phyloP scores from a whole-genome alignment of 2,888 invertebrate species.

The Thalpophila matura region DNA sequence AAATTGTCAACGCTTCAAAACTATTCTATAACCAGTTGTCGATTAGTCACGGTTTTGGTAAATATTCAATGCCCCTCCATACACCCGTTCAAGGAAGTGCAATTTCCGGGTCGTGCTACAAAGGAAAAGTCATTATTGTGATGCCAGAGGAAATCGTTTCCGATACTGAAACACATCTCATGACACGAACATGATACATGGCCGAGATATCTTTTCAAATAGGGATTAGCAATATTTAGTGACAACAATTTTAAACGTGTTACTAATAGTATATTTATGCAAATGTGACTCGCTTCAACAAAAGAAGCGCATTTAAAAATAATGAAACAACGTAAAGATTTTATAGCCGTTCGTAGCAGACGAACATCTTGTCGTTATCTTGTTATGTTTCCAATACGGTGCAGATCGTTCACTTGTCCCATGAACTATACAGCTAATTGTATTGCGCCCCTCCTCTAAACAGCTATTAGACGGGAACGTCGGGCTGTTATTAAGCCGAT shows the following conservation, averaged over 20 bases:
- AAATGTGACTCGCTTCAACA: slow-evolving; percentile 8
- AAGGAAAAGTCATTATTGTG: slow-evolving; percentile 65
- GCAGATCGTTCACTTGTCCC: slow-evolving; percentile 40
- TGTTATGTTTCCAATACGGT: slow-evolving; percentile 33
- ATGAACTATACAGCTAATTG: slow-evolving; percentile 66
- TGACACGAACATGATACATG: slow-evolving; percentile 29
- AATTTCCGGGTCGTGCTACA: slow-evolving; percentile 68
- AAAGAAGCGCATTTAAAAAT: slow-evolving; percentile 1
- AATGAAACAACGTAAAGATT: slow-evolving; percentile 4
- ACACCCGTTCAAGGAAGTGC: slow-evolving; percentile 66
- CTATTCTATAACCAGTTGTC: slow-evolving; percentile 46
- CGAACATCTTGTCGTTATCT: slow-evolving; percentile 13
- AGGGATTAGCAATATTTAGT: slow-evolving; percentile 1
- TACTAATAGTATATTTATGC: slow-evolving; percentile 3
- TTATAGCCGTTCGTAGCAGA: not conserved
- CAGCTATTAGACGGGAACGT: slow-evolving; percentile 61
- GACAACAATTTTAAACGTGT: not conserved
- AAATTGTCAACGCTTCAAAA: slow-evolving; percentile 43
- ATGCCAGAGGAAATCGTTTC: slow-evolving; percentile 54
- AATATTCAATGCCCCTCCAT: slow-evolving; percentile 57
- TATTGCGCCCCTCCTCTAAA: slow-evolving; percentile 63
- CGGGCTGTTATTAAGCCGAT: slow-evolving; percentile 68
- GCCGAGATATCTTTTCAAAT: slow-evolving; percentile 12
- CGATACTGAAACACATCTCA: slow-evolving; percentile 45
- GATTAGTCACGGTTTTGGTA: slow-evolving; percentile 53